Conservation (phyloP, 2,113 vertebrate genomes). For the Archocentrus centrarchus region DNA sequence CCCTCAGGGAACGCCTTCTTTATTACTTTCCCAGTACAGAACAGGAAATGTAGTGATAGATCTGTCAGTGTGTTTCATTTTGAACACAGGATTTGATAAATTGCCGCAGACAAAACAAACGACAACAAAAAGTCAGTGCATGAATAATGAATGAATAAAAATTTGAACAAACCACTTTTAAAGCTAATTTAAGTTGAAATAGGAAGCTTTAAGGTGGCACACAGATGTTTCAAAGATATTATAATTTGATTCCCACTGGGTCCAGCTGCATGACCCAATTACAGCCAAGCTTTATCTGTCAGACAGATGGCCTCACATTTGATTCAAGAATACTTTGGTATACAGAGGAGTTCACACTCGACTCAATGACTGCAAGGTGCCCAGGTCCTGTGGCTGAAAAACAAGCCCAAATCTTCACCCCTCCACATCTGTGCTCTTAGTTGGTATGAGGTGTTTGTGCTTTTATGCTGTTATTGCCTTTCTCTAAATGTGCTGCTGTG, state of each 20-base stretch:
- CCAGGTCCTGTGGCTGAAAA: not conserved
- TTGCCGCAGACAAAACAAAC: not conserved
- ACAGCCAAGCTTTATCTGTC: not conserved
- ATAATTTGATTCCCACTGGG: not conserved
- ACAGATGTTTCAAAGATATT: not conserved
- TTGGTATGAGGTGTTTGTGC: not conserved
- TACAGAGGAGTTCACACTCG: not conserved
- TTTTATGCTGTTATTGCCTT: not conserved
- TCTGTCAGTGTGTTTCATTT: not conserved
- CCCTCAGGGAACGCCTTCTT: not conserved
- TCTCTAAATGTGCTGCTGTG: too few species aligned
- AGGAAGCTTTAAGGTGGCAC: not conserved
- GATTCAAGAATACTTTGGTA: not conserved
- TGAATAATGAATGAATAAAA: not conserved
- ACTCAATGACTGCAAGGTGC: not conserved
- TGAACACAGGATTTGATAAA: conserved; percentile 1
- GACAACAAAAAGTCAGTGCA: not conserved
- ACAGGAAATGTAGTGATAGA: not conserved
- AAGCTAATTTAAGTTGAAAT: not conserved
- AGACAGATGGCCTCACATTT: not conserved
- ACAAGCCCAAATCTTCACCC: not conserved
- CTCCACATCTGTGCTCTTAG: not conserved
- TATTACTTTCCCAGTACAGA: conserved; percentile 7
- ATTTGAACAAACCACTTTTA: not conserved
- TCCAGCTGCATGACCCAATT: not conserved